A percentile compares a stretch with the other conserved stretches of the same genome.
Conservation (phyloP, 1,140 invertebrate genomes). For the Galleria mellonella region DNA sequence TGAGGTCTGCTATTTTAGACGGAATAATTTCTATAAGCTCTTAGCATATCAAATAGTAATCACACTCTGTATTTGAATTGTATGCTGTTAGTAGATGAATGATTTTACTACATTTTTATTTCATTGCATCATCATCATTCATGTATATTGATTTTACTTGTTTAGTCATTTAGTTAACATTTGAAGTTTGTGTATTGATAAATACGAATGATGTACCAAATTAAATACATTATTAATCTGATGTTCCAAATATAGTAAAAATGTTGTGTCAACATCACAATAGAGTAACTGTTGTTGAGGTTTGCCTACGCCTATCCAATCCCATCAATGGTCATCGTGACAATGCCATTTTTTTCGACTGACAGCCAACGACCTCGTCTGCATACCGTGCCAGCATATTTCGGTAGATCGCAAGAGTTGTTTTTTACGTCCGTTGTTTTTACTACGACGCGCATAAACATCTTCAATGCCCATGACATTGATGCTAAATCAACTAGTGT, state of each 20-base stretch:
- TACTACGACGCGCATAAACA: constrained; percentile 5
- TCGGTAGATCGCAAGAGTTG: constrained; percentile 18
- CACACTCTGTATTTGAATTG: too few species aligned
- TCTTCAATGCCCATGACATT: constrained; percentile 33
- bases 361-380: constrained; percentile 46
- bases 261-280: constrained; percentile 17
- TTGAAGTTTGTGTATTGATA: neutral
- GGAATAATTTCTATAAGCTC: too few species aligned
- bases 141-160: too few species aligned
- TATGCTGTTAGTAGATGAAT: too few species aligned
- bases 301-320: constrained; percentile 31
- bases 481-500: constrained; percentile 36
- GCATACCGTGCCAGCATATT: constrained; percentile 11
- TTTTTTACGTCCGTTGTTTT: constrained; percentile 22
- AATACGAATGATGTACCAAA: too few species aligned
- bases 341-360: constrained; percentile 33
- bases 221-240: too few species aligned
- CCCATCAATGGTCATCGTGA: constrained; percentile 35
- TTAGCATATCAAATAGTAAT: too few species aligned
- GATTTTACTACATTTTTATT: too few species aligned
- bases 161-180: too few species aligned
- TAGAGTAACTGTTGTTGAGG: constrained; percentile 41
- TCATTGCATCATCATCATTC: too few species aligned
- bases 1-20: too few species aligned
- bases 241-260: too few species aligned